Percentiles rank a stretch among this genome's conserved stretches.
phyloP scores from a whole-genome alignment of 2,113 vertebrate species.

The Catagonus wagneri region DNA sequence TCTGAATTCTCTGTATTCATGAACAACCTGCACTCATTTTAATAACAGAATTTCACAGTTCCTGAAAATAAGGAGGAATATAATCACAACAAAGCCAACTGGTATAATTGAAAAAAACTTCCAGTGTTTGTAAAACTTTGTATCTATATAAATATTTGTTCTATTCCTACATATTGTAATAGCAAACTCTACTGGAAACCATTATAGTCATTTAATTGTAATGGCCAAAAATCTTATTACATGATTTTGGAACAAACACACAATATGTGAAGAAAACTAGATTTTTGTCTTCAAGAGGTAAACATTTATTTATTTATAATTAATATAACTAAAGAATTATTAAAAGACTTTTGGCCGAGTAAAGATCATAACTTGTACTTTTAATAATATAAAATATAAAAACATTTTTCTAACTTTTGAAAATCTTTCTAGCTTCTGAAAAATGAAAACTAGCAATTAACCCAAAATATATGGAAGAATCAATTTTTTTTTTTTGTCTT shows the following conservation, averaged over 20 bases:
- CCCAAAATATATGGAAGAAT: background rate
- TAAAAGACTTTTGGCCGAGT: background rate
- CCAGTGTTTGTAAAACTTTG: slow-evolving; percentile 29
- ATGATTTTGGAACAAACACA: slow-evolving; percentile 41
- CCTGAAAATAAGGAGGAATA: slow-evolving; percentile 11
- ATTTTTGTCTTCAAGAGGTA: slow-evolving; percentile 62
- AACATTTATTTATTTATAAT: slow-evolving; percentile 23
- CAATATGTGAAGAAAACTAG: slow-evolving; percentile 14
- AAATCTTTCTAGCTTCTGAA: slow-evolving; percentile 26
- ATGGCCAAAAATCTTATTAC: slow-evolving; percentile 37
- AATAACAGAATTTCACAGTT: slow-evolving; percentile 15
- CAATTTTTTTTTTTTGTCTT: too few species aligned
- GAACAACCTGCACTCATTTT: background rate
- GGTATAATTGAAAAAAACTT: background rate
- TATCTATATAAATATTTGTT: slow-evolving; percentile 28
- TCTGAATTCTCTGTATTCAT: background rate
- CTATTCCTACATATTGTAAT: background rate
- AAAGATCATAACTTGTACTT: background rate
- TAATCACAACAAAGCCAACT: slow-evolving; percentile 45
- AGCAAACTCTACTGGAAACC: slow-evolving; percentile 28
- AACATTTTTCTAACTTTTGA: background rate
- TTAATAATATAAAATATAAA: background rate
- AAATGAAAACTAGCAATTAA: slow-evolving; percentile 34
- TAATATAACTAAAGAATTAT: slow-evolving; percentile 44
- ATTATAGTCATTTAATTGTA: background rate